Conservation (phyloP, 2,888 invertebrate species). For the Eumerus sabulonum region DNA sequence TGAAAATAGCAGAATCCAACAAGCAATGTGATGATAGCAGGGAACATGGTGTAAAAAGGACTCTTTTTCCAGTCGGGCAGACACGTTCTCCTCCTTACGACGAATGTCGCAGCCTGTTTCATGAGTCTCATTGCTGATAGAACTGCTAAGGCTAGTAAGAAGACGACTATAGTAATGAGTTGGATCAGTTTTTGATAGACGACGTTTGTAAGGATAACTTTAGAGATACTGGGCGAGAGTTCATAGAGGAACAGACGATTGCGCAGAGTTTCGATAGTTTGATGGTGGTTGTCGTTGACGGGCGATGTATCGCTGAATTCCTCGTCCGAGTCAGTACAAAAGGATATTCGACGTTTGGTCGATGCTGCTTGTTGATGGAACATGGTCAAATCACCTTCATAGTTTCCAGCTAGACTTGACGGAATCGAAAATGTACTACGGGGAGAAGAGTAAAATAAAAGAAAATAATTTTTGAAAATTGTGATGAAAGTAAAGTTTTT, state of each 20-base stretch:
- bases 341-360: conserved; percentile 1
- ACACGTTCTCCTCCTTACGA: not conserved
- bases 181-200: conserved; percentile 39
- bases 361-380: conserved; percentile 5
- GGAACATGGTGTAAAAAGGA: not conserved
- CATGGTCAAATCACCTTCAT: conserved; percentile 47
- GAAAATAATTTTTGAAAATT: not conserved
- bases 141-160: conserved; percentile 13
- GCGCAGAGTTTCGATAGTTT: conserved; percentile 8
- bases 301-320: conserved; percentile 23
- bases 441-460: not conserved
- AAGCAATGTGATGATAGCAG: not conserved
- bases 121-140: conserved; percentile 6
- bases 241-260: conserved; percentile 37
- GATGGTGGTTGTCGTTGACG: not conserved
- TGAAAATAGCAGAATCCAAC: conserved; percentile 6
- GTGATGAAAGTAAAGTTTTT: not conserved
- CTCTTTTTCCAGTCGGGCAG: not conserved
- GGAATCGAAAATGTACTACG: conserved; percentile 22
- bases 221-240: conserved; percentile 33
- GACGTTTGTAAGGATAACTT: conserved; percentile 30
- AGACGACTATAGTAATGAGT: conserved; percentile 30
- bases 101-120: not conserved
- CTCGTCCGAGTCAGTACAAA: conserved; percentile 24
- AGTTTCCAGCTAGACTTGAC: conserved; percentile 22